These are phyloP conservation scores for Sus scrofa DNA, from an alignment of 2,113 vertebrate genomes.

Conservation along the genomic window DNA sequence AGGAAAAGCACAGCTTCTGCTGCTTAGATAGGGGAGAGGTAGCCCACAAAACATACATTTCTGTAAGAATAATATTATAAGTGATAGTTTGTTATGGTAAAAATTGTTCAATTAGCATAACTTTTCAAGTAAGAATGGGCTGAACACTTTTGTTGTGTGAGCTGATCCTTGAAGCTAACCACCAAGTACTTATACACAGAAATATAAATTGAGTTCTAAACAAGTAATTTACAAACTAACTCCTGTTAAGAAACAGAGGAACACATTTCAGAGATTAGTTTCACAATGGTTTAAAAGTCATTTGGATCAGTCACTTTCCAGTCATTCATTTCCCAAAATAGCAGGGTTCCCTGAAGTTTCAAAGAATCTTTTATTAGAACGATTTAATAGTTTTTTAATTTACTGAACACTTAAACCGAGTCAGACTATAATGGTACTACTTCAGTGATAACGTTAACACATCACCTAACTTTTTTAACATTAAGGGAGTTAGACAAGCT, in stretches of 20 bases:
- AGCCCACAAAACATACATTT: not conserved
- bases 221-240: not conserved
- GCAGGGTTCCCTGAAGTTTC: conserved; percentile 8
- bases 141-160: not conserved
- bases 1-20: not conserved
- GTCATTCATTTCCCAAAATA: conserved; percentile 10
- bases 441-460: conserved; percentile 53
- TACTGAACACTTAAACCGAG: conserved; percentile 17
- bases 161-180: not conserved
- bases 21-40: not conserved
- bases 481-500: conserved; percentile 42
- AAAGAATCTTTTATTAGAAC: conserved; percentile 48
- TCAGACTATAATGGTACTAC: not conserved
- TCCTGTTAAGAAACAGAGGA: conserved; percentile 48
- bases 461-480: conserved; percentile 56
- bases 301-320: conserved; percentile 50
- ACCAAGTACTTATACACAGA: not conserved
- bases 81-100: not conserved
- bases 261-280: conserved; percentile 37
- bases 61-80: not conserved
- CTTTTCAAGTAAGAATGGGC: conserved; percentile 41
- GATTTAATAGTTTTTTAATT: conserved; percentile 9
- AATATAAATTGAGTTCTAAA: conserved; percentile 15
- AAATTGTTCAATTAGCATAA: not conserved
- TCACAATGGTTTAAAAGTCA: conserved; percentile 37